Percentiles rank a stretch among this genome's conserved stretches.
Evolutionary conservation across 1,140 invertebrate genomes (phyloP).

Genomic region (Melitaea cinxia): DNA sequence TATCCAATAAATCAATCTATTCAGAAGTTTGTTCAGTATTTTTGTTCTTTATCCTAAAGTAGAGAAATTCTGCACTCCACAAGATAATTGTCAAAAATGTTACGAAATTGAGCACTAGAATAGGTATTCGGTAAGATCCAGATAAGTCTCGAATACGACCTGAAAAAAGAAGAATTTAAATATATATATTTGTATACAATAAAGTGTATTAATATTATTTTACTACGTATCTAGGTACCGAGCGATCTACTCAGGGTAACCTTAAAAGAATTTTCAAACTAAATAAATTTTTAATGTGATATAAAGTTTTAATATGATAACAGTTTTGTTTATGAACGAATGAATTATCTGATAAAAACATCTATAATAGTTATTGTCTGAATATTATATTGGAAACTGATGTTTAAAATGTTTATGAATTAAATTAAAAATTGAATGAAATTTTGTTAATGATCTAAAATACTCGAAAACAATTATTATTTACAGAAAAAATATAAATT

Average conservation of each 20-base stretch:
- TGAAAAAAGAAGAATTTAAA: conserved; percentile 51
- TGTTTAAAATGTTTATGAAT: not conserved
- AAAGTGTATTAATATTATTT: too few species aligned
- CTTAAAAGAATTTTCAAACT: too few species aligned
- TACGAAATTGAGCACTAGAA: conserved; percentile 69
- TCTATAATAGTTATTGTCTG: not conserved
- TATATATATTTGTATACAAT: not conserved
- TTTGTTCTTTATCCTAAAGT: conserved; percentile 59
- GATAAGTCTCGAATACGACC: conserved; percentile 69
- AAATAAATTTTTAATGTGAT: too few species aligned
- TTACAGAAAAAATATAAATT: too few species aligned
- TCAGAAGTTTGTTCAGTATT: conserved; percentile 38
- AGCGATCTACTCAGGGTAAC: too few species aligned
- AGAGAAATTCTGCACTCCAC: conserved; percentile 72
- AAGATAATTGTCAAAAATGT: conserved; percentile 68
- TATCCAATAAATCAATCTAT: conserved; percentile 26
- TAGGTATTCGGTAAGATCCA: conserved; percentile 72
- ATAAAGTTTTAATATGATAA: too few species aligned
- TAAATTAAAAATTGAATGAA: too few species aligned
- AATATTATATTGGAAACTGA: conserved; percentile 2
- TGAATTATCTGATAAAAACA: conserved; percentile 12
- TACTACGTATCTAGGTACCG: too few species aligned
- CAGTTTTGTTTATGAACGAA: too few species aligned
- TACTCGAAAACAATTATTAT: too few species aligned
- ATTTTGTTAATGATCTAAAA: too few species aligned